phyloP scores from a whole-genome alignment of 2,888 invertebrate species.

The Podabrus alpinus region DNA sequence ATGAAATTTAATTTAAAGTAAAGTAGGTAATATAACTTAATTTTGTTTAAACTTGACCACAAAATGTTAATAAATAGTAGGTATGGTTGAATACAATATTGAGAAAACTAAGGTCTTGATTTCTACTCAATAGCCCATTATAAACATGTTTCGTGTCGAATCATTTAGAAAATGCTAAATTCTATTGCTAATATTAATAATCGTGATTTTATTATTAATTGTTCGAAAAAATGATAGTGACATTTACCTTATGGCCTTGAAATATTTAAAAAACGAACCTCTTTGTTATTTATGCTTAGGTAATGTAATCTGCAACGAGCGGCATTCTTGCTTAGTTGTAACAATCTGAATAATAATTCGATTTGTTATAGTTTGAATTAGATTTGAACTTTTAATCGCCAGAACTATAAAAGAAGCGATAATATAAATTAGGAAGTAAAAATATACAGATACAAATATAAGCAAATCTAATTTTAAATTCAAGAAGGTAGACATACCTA shows the following conservation, averaged over 20 bases:
- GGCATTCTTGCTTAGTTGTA: constrained; percentile 11
- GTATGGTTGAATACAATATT: constrained; percentile 5
- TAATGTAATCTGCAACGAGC: constrained; percentile 21
- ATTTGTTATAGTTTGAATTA: constrained; percentile 23
- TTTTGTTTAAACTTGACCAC: constrained; percentile 9
- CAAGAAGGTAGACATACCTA: not conserved
- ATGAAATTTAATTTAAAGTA: not conserved
- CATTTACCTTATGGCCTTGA: constrained; percentile 24
- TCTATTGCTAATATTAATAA: constrained; percentile 24
- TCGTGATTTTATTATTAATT: constrained; percentile 28
- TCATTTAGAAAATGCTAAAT: constrained; percentile 25
- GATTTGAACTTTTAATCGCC: constrained; percentile 20
- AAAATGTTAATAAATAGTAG: not conserved
- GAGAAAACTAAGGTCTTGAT: constrained; percentile 16
- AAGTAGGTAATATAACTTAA: not conserved
- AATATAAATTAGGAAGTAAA: constrained; percentile 15
- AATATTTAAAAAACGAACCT: constrained; percentile 22
- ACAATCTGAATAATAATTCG: constrained; percentile 23
- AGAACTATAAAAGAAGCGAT: constrained; percentile 17
- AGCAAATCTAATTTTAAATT: constrained; percentile 4
- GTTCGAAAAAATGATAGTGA: constrained; percentile 23
- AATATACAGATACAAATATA: constrained; percentile 1
- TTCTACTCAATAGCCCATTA: constrained; percentile 10
- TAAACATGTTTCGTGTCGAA: constrained; percentile 19
- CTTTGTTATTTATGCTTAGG: constrained; percentile 24